These are phyloP conservation scores for Andrena dorsata DNA, from an alignment of 2,888 invertebrate species.

Conservation along the genomic window DNA sequence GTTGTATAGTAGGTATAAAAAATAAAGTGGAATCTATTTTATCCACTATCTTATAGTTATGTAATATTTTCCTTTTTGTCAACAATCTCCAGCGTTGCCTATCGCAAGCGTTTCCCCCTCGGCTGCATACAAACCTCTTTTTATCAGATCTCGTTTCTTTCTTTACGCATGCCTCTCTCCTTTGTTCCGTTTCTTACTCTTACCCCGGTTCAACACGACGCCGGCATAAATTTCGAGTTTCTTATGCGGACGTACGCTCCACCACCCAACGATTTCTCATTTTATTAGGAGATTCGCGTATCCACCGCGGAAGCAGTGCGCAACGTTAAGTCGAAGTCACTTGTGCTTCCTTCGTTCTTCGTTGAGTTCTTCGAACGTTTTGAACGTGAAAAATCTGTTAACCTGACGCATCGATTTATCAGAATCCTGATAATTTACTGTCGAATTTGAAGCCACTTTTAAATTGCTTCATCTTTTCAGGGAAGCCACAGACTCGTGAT, in stretches of 20 bases:
- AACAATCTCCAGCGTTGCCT: background rate
- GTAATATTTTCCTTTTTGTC: background rate
- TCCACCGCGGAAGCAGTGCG: background rate
- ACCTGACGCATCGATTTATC: background rate
- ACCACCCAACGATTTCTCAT: constrained; percentile 32
- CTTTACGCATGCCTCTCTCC: background rate
- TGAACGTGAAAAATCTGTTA: background rate
- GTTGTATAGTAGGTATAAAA: background rate
- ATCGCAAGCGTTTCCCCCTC: constrained; percentile 2
- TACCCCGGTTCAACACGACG: constrained; percentile 14
- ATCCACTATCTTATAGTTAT: no score
- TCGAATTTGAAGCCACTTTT: no score
- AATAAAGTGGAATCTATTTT: background rate
- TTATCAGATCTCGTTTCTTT: background rate
- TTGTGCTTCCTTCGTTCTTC: background rate
- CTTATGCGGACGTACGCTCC: constrained; percentile 26
- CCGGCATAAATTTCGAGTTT: constrained; percentile 48
- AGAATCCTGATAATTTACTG: no score
- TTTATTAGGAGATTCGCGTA: constrained; percentile 39
- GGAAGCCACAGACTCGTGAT: no score
- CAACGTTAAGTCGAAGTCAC: constrained; percentile 22
- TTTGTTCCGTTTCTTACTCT: constrained; percentile 16
- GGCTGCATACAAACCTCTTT: constrained; percentile 25
- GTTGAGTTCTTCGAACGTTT: background rate
- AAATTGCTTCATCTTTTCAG: no score